These are phyloP conservation scores for Eueremaeus valkanovi DNA, from an alignment of 2,888 invertebrate species.

Conservation along the genomic window DNA sequence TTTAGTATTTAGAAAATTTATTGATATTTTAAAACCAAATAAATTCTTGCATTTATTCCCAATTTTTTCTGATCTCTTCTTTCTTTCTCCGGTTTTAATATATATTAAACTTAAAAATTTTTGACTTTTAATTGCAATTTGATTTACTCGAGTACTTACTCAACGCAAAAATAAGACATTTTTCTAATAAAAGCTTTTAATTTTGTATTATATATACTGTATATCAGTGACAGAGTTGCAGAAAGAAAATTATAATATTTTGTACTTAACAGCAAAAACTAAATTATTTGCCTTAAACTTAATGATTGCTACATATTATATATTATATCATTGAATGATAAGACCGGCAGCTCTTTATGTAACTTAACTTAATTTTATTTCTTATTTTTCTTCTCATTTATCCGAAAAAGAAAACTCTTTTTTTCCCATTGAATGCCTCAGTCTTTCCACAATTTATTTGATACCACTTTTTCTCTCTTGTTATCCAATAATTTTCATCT, in stretches of 20 bases:
- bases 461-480: not conserved
- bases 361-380: too few species aligned
- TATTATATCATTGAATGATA: conserved; percentile 4
- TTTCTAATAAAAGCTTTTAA: conserved; percentile 23
- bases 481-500: not conserved
- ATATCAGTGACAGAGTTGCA: too few species aligned
- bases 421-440: not conserved
- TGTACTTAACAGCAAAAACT: not conserved
- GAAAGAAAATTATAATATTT: too few species aligned
- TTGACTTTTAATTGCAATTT: conserved; percentile 19
- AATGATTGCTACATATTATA: not conserved
- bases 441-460: not conserved
- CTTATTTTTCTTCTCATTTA: too few species aligned
- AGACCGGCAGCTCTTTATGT: not conserved
- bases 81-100: not conserved
- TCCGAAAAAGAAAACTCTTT: not conserved
- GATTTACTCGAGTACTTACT: too few species aligned
- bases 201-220: not conserved
- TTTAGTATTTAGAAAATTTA: too few species aligned
- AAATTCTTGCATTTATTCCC: not conserved
- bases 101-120: too few species aligned
- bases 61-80: not conserved
- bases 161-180: conserved; percentile 9
- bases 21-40: not conserved
- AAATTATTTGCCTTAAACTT: not conserved